phyloP scores from a whole-genome alignment of 2,888 invertebrate genomes.

The Harpagoxenus sublaevis region DNA sequence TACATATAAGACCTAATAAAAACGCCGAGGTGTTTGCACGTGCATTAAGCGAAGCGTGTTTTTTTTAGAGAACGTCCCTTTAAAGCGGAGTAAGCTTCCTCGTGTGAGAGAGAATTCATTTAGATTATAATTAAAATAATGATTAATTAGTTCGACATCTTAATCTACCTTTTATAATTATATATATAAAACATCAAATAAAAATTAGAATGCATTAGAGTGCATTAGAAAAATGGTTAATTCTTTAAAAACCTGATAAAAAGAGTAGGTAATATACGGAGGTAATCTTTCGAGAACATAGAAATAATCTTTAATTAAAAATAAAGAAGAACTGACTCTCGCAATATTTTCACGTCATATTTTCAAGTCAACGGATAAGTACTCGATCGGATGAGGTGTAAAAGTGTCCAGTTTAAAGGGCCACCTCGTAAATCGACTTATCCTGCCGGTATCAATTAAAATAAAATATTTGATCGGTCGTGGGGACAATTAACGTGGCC shows the following conservation, averaged over 20 bases:
- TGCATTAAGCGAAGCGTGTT: conserved; percentile 14
- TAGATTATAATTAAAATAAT: conserved; percentile 12
- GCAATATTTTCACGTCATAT: not conserved
- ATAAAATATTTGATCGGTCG: conserved; percentile 51
- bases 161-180: not conserved
- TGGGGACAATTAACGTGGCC: conserved; percentile 43
- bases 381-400: not conserved
- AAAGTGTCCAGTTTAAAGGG: conserved; percentile 9
- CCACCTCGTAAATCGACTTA: conserved; percentile 24
- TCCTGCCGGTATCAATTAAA: conserved; percentile 39
- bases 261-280: not conserved
- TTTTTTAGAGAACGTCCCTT: conserved; percentile 3
- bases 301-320: conserved; percentile 24
- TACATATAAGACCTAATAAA: conserved; percentile 19
- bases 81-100: conserved; percentile 1
- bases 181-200: not conserved
- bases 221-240: not conserved
- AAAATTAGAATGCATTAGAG: not conserved
- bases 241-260: not conserved
- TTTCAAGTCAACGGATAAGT: not conserved
- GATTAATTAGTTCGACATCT: not conserved
- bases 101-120: not conserved
- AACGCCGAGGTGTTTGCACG: not conserved
- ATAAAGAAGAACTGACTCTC: not conserved
- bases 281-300: not conserved